A percentile compares a stretch with the other conserved stretches of the same genome.
phyloP scores from a whole-genome alignment of 2,888 invertebrate species.

The Tyria jacobaeae region DNA sequence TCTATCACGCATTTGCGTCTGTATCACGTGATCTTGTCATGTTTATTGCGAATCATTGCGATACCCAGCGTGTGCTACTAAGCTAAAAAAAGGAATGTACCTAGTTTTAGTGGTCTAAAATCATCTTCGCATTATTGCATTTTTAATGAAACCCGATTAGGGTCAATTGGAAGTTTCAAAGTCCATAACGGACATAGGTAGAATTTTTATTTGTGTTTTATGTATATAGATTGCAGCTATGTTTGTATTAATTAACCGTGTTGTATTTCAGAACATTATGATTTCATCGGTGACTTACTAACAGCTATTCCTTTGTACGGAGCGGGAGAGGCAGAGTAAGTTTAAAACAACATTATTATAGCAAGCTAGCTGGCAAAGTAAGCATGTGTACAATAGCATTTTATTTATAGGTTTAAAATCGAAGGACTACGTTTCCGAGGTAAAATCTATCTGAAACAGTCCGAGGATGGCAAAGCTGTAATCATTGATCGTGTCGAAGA shows the following conservation, averaged over 20 bases:
- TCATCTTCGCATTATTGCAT: too few relatives aligned
- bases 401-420: conserved; percentile 8
- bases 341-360: not conserved
- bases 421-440: conserved; percentile 11
- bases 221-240: not conserved
- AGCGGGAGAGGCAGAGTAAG: conserved; percentile 33
- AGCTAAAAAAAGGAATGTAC: too few relatives aligned
- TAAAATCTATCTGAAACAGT: conserved; percentile 20
- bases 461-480: conserved; percentile 23
- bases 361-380: not conserved
- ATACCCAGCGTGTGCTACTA: too few relatives aligned
- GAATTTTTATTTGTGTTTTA: too few relatives aligned
- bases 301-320: conserved; percentile 41
- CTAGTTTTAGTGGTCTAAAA: too few relatives aligned
- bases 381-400: not conserved
- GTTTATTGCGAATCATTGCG: too few relatives aligned
- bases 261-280: conserved; percentile 23
- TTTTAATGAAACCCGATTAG: too few relatives aligned
- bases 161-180: too few relatives aligned
- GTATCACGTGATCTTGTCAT: too few relatives aligned
- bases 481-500: conserved; percentile 24
- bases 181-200: too few relatives aligned
- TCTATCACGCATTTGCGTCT: too few relatives aligned
- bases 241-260: not conserved
- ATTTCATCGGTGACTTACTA: conserved; percentile 32